Evolutionary conservation across 2,888 invertebrate genomes (phyloP).

Genomic region (Nezara viridula): DNA sequence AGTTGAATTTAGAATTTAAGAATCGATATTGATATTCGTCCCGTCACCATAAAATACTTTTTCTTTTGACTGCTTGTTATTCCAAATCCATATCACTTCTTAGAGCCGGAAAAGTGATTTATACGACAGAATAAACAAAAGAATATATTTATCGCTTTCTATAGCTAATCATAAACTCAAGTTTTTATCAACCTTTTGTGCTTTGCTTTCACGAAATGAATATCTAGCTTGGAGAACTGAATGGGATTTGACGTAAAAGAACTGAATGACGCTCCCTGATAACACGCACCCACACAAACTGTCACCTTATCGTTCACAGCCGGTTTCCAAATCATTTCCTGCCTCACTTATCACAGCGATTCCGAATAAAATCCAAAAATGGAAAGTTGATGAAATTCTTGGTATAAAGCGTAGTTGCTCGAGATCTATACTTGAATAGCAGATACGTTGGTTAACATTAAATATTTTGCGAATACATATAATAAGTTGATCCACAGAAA

Average conservation of each 20-base stretch:
- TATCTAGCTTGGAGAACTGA: neutral
- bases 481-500: too few relatives aligned
- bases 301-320: neutral
- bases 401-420: neutral
- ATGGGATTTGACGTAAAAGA: constrained; percentile 26
- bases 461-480: too few relatives aligned
- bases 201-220: neutral
- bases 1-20: too few relatives aligned
- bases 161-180: neutral
- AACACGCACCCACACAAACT: constrained; percentile 5
- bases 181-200: neutral
- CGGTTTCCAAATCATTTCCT: neutral
- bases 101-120: too few relatives aligned
- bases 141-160: too few relatives aligned
- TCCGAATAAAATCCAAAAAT: neutral
- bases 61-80: too few relatives aligned
- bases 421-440: too few relatives aligned
- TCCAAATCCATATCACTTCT: too few relatives aligned
- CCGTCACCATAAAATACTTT: too few relatives aligned
- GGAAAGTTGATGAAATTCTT: neutral
- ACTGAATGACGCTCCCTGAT: neutral
- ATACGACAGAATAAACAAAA: too few relatives aligned
- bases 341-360: neutral
- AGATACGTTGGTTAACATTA: too few relatives aligned
- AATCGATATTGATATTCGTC: too few relatives aligned